A percentile compares a stretch with the other conserved stretches of the same genome.
phyloP scores from a whole-genome alignment of 1,140 invertebrate species.

The Oncopodura yosiiana region DNA sequence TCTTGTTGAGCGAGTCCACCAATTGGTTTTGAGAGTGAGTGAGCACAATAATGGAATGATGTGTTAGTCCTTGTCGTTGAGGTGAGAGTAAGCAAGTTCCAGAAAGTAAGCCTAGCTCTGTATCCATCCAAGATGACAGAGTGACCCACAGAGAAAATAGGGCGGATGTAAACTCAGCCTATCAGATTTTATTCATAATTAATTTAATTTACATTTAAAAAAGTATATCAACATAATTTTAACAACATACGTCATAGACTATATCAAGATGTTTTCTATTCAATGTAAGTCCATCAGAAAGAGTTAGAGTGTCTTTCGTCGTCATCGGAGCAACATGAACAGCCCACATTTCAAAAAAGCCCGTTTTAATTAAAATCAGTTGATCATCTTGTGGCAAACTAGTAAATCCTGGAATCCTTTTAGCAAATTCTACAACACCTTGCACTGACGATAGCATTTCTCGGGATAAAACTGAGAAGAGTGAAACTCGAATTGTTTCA shows the following conservation, averaged over 20 bases:
- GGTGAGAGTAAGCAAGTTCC: conserved; percentile 73
- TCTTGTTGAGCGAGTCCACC: conserved; percentile 64
- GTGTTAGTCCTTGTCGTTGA: conserved; percentile 65
- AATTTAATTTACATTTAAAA: background rate
- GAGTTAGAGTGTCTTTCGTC: conserved; percentile 70
- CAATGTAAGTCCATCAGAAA: conserved; percentile 82
- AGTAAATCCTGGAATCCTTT: conserved; percentile 76
- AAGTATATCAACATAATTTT: background rate
- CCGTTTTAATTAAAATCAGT: conserved; percentile 85
- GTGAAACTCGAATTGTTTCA: conserved; percentile 41
- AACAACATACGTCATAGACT: conserved; percentile 79
- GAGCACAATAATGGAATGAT: conserved; percentile 69
- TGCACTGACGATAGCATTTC: conserved; percentile 77
- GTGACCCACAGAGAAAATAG: conserved; percentile 61
- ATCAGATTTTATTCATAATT: background rate
- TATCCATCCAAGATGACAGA: conserved; percentile 53
- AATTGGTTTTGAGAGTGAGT: conserved; percentile 65
- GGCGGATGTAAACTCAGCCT: conserved; percentile 62
- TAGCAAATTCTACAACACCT: conserved; percentile 86
- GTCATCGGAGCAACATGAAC: conserved; percentile 73
- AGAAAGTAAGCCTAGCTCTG: conserved; percentile 81
- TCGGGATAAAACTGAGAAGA: conserved; percentile 49
- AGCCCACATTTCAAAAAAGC: conserved; percentile 94
- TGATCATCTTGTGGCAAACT: conserved; percentile 84
- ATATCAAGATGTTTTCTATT: conserved; percentile 74